Evolutionary conservation across 2,113 vertebrate genomes (phyloP).

Genomic region (Tretioscincus oriximinensis): DNA sequence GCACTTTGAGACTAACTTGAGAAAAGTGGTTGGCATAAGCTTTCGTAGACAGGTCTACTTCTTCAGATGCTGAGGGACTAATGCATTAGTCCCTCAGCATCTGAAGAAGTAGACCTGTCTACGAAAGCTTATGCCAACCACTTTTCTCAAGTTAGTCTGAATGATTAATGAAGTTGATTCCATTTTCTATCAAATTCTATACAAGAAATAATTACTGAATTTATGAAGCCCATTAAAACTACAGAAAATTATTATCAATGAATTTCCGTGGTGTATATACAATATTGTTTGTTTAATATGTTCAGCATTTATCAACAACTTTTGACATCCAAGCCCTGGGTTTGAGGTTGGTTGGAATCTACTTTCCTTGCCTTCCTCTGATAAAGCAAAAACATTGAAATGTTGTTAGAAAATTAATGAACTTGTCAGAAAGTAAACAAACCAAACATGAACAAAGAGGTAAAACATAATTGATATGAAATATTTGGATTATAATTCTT

Average conservation of each 20-base stretch:
- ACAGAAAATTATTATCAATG: background rate
- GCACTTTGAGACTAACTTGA: no score
- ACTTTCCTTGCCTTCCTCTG: no score
- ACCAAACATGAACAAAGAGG: conserved; percentile 18
- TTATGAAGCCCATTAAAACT: background rate
- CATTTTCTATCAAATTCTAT: background rate
- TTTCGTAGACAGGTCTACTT: no score
- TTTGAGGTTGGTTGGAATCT: no score
- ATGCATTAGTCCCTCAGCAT: no score
- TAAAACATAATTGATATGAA: conserved; percentile 24
- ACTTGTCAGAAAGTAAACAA: conserved; percentile 38
- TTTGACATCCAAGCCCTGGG: no score
- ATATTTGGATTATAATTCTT: conserved; percentile 4
- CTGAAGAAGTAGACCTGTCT: no score
- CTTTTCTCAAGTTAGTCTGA: no score
- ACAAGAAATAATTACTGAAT: background rate
- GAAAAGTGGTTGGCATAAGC: no score
- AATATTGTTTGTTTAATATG: background rate
- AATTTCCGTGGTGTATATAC: background rate
- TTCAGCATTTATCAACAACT: no score
- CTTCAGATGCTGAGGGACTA: no score
- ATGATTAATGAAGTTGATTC: background rate
- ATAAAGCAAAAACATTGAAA: background rate
- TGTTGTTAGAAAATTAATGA: background rate
- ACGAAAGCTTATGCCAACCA: no score